Base-by-base conservation (phyloP, 2,113 vertebrate genomes). In the Copsychus sechellarum region DNA sequence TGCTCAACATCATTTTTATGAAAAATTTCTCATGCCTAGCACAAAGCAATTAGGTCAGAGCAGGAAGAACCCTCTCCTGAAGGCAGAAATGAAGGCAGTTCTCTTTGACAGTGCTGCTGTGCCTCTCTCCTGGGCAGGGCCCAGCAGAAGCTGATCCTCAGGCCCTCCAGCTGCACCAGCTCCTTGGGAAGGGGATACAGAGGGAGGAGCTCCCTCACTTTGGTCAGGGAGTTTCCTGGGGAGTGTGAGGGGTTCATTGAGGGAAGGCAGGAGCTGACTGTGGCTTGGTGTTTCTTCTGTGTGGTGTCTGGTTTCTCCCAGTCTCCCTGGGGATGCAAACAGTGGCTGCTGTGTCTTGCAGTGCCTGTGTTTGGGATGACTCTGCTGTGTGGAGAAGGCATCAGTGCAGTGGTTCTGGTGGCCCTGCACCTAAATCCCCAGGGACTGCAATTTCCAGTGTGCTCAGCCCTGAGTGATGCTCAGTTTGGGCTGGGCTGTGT, bases 161-260 rank as follows among this genome's bases (percentile, higher is more conserved):
- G 34, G 8, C n/a, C 18, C 61, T 50, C 40, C 92, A 88, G 79
- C 89, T 83, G 81, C 26, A 67, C 24, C 6, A 56, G 51, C 79
- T 62, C 40, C 23, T 47, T 43, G 42, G 62, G 34, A 93, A 80
- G n/a, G 53, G 71, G 43, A 19, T 61, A 58, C 22, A 86, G 72
- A 67, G 38, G 38, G 73, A 91, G 51, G n/a, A 74, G 66, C 64
- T 53, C 18, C 34, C 0, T 2, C 3, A 12, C 1, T 6, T 15
- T 43, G 26, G 13, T 12, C 0, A 48, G 48, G 28, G 25, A 1
- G 1, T 65, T 84, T 69, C 0, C 2, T 62, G 43, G 34, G 11
- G 31, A 5, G 1, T 23, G 15, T 24, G 22, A 14, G 0, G 8
- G 6, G 6, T 4, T 76, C 51, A 0, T 0, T 62, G 70, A 78